A percentile compares a stretch with the other conserved stretches of the same genome.
These are phyloP conservation scores for Patiria pectinifera DNA, from an alignment of 53 echinoderm and acorn worm genomes.

Conservation along the genomic window DNA sequence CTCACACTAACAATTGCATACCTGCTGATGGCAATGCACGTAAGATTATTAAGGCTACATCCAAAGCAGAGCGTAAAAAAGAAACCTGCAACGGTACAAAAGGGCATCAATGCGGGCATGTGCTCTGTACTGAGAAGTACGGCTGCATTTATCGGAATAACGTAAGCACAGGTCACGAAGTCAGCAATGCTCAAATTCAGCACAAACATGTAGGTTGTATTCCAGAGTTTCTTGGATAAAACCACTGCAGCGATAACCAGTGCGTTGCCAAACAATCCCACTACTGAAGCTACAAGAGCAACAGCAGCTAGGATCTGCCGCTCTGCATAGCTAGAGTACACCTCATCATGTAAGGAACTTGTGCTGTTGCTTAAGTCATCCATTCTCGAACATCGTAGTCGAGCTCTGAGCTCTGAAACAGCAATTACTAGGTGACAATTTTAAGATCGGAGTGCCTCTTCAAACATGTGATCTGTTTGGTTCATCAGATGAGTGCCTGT, in stretches of 20 bases:
- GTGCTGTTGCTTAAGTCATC: background rate
- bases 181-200: constrained; percentile 50
- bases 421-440: background rate
- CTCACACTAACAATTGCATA: constrained; percentile 3
- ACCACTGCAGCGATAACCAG: constrained; percentile 64
- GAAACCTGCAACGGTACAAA: constrained; percentile 16
- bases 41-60: constrained; percentile 45
- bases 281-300: constrained; percentile 5
- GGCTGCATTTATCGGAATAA: background rate
- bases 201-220: constrained; percentile 63
- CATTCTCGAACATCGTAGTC: background rate
- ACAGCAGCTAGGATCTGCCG: constrained; percentile 34
- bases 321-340: constrained; percentile 30
- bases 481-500: background rate
- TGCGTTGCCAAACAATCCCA: constrained; percentile 55
- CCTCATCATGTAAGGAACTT: background rate
- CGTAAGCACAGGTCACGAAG: constrained; percentile 16
- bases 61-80: constrained; percentile 15
- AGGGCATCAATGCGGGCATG: background rate
- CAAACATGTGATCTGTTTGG: background rate
- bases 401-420: background rate
- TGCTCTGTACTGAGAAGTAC: background rate
- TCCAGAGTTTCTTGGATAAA: constrained; percentile 45
- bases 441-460: background rate
- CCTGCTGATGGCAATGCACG: constrained; percentile 47